phyloP scores from a whole-genome alignment of 1,140 invertebrate genomes.

The Calosoma granatense region DNA sequence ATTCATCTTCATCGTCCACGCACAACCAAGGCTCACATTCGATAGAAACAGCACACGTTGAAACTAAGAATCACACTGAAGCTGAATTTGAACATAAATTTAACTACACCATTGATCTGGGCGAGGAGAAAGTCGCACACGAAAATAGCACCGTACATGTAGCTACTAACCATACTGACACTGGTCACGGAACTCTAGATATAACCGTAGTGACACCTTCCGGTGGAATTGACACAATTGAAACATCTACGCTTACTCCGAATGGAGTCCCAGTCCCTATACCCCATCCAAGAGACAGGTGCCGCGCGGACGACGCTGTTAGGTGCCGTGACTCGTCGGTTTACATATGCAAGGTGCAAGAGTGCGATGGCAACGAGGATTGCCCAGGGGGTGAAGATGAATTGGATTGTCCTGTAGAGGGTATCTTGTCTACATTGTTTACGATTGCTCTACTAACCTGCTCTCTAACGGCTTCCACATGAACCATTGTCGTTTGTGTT shows the following conservation, averaged over 20 bases:
- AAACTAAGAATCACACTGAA: slow-evolving; percentile 4
- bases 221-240: slow-evolving; percentile 13
- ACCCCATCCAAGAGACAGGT: slow-evolving; percentile 20
- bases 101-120: neutral
- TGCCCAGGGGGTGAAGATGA: slow-evolving; percentile 49
- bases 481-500: neutral
- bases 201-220: slow-evolving; percentile 4
- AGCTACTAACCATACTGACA: slow-evolving; percentile 12
- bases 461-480: neutral
- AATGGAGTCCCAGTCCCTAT: neutral
- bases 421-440: slow-evolving; percentile 4
- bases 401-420: slow-evolving; percentile 33
- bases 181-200: slow-evolving; percentile 16
- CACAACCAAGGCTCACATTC: neutral
- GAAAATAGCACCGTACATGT: neutral
- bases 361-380: slow-evolving; percentile 43
- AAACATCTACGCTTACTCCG: neutral
- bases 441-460: neutral
- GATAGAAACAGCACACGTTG: neutral
- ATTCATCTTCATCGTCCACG: neutral
- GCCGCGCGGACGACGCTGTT: slow-evolving; percentile 44
- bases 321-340: slow-evolving; percentile 32
- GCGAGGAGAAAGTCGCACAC: neutral
- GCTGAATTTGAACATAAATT: slow-evolving; percentile 11
- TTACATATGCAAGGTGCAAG: slow-evolving; percentile 41